Evolutionary conservation across 2,113 vertebrate genomes (phyloP), one percentile per base, ranked within the genome.

Genomic region (Cynopterus brachyotis): DNA sequence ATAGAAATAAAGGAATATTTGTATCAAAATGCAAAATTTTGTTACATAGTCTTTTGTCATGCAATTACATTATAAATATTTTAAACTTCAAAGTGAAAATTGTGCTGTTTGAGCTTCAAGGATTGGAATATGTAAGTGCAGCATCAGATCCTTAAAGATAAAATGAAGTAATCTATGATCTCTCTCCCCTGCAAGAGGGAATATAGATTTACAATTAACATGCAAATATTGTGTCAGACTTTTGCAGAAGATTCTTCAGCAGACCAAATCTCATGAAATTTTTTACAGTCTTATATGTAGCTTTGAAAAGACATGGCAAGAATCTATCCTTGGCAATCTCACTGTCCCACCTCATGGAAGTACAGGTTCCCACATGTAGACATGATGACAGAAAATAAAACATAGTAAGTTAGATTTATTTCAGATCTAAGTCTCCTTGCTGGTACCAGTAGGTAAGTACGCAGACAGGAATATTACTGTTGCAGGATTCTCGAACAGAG

Each of bases 341-440:
- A 98, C 98, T 98, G 99, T 30, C 98, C 99, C 98, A 99, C 99
- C 57, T 99, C 99, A 85, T 99, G 99, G 98, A 99, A 99, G 98
- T 99, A 99, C 98, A 99, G 98, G 98, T 99, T 99, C 98, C 99
- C 99, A 99, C 99, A 99, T 97, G 99, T 98, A 98, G 37, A 70
- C 99, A 99, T 99, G 98, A 99, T 97, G 45, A 99, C 99, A 97
- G 99, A 99, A 97, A 98, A 99, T 98, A 99, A 98, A 98, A 99
- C 99, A 97, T 99, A 99, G 98, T 99, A 99, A 98, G 99, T 99
- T 89, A 99, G 98, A 69, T 99, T 99, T 98, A 99, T 98, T 99
- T 99, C 30, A 99, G 99, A 98, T 99, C 99, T 98, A 99, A 98
- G 97, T 99, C 99, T 96, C 99, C 99, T 98, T 99, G 99, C 91